Conservation (phyloP, 2,888 invertebrate species). For the Acanthosepion esculentum region DNA sequence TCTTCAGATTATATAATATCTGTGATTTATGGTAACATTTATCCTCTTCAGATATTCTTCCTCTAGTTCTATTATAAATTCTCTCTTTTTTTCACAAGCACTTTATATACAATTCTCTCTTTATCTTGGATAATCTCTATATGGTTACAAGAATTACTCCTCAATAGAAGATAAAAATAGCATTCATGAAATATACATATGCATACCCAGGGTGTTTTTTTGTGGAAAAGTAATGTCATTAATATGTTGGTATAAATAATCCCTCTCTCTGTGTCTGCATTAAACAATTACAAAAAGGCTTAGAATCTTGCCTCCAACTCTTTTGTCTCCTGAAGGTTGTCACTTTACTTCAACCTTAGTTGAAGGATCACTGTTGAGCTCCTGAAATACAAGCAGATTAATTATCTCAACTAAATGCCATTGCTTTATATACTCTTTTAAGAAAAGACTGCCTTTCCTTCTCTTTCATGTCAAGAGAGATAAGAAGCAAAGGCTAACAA, state of each 20-base stretch:
- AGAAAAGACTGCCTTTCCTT: background rate
- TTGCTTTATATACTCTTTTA: background rate
- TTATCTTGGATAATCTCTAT: background rate
- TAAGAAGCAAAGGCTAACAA: background rate
- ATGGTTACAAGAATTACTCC: background rate
- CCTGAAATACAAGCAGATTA: background rate
- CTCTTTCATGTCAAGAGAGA: no score
- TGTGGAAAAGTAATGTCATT: background rate
- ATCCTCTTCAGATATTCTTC: background rate
- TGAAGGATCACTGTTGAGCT: background rate
- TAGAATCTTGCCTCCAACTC: background rate
- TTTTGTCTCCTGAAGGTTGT: background rate
- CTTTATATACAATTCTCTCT: background rate
- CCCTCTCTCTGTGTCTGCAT: background rate
- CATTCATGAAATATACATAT: background rate
- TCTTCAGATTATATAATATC: background rate
- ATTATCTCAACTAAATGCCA: background rate
- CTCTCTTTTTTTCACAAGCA: background rate
- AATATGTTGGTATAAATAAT: background rate
- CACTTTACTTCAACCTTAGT: background rate
- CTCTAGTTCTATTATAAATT: background rate
- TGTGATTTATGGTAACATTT: no score
- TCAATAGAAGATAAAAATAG: background rate
- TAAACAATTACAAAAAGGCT: background rate
- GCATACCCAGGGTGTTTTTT: background rate